These are phyloP conservation scores for Spodoptera littoralis DNA, from an alignment of 2,888 invertebrate genomes.

Conservation along the genomic window DNA sequence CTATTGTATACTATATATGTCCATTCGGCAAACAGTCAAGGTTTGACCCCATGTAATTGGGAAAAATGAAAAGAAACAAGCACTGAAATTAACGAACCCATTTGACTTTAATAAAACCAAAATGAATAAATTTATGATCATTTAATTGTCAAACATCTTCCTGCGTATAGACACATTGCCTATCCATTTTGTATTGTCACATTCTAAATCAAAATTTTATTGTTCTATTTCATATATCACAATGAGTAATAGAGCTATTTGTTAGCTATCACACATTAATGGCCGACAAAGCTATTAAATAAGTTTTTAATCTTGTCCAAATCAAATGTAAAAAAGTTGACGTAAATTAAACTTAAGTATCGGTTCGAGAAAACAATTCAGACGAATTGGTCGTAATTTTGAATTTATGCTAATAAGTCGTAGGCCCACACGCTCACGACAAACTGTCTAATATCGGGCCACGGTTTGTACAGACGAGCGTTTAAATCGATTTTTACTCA, in stretches of 20 bases:
- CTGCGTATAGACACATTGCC: conserved; percentile 20
- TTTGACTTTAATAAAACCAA: conserved; percentile 8
- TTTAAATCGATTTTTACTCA: background rate
- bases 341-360: conserved; percentile 68
- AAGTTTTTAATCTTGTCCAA: conserved; percentile 47
- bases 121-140: conserved; percentile 41
- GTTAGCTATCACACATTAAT: conserved; percentile 52
- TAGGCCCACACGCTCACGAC: conserved; percentile 73
- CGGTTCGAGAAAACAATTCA: conserved; percentile 73
- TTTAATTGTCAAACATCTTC: conserved; percentile 33
- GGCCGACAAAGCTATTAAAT: conserved; percentile 47
- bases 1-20: too few species aligned
- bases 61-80: too few species aligned
- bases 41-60: too few species aligned
- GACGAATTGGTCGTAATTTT: conserved; percentile 73
- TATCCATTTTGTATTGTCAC: conserved; percentile 52
- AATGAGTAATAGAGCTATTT: conserved; percentile 54
- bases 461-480: conserved; percentile 45
- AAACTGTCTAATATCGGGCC: conserved; percentile 58
- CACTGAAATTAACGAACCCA: background rate
- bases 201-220: conserved; percentile 53
- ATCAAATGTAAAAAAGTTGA: conserved; percentile 55
- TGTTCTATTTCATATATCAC: conserved; percentile 52
- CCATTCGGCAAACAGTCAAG: too few species aligned
- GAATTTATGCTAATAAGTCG: conserved; percentile 77